phyloP scores from a whole-genome alignment of 2,113 vertebrate genomes.

The Callionymus lyra region DNA sequence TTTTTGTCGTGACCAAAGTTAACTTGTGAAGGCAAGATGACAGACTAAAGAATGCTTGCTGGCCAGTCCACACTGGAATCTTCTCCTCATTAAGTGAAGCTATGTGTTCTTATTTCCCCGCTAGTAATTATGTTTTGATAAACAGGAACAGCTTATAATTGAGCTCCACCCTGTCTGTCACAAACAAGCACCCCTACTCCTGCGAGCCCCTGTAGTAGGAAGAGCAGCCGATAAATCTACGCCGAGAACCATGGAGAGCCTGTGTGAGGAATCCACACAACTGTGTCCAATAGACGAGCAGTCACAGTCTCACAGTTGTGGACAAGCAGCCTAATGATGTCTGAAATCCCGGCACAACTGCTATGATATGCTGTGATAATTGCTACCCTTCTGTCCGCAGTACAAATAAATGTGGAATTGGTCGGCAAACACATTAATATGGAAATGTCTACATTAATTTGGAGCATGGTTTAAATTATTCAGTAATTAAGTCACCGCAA shows the following conservation, averaged over 20 bases:
- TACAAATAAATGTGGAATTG: slow-evolving; percentile 60
- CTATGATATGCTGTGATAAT: slow-evolving; percentile 60
- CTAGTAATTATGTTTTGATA: slow-evolving; percentile 41
- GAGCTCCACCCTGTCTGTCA: slow-evolving; percentile 38
- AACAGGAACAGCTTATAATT: slow-evolving; percentile 40
- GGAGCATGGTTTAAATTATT: slow-evolving; percentile 67
- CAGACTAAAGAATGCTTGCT: no score
- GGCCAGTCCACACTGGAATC: slow-evolving; percentile 25
- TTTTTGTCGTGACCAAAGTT: no score
- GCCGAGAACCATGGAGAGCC: slow-evolving; percentile 22
- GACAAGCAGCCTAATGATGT: slow-evolving; percentile 59
- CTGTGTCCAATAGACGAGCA: slow-evolving; percentile 37
- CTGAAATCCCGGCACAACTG: slow-evolving; percentile 48
- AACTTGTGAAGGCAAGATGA: no score
- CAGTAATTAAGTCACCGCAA: slow-evolving; percentile 68
- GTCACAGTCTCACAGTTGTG: slow-evolving; percentile 46
- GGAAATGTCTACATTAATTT: slow-evolving; percentile 71
- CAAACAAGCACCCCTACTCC: slow-evolving; percentile 26
- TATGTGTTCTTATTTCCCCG: slow-evolving; percentile 29
- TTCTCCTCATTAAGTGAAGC: no score
- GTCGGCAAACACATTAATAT: slow-evolving; percentile 70
- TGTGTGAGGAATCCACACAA: slow-evolving; percentile 43
- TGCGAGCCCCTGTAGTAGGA: slow-evolving; percentile 19
- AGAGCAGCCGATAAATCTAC: slow-evolving; percentile 6
- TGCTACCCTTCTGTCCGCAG: slow-evolving; percentile 54